Evolutionary conservation across 2,888 invertebrate genomes (phyloP).

Genomic region (Psylliodes chrysocephalus): DNA sequence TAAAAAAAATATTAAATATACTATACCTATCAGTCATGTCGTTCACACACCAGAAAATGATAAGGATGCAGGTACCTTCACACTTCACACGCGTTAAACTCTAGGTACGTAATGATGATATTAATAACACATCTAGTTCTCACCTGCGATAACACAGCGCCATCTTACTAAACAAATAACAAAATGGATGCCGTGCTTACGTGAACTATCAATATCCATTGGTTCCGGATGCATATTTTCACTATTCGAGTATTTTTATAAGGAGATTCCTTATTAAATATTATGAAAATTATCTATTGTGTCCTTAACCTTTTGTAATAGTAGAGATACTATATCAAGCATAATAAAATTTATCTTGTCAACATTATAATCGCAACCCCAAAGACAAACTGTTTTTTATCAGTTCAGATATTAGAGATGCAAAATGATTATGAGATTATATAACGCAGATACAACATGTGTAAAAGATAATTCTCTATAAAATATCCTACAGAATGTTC

Average conservation of each 20-base stretch:
- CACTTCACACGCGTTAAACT: slow-evolving; percentile 30
- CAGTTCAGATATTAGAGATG: slow-evolving; percentile 47
- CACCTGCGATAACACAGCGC: slow-evolving; percentile 44
- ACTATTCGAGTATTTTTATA: slow-evolving; percentile 7
- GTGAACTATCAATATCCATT: slow-evolving; percentile 19
- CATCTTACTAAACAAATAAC: slow-evolving; percentile 50
- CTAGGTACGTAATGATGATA: slow-evolving; percentile 40
- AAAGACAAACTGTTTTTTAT: slow-evolving; percentile 54
- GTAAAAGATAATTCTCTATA: slow-evolving; percentile 1
- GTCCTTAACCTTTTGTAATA: slow-evolving; percentile 59
- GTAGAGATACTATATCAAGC: slow-evolving; percentile 54
- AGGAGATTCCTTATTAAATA: slow-evolving; percentile 60
- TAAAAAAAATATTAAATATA: background rate
- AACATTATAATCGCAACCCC: slow-evolving; percentile 57
- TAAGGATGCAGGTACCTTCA: slow-evolving; percentile 9
- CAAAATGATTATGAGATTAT: slow-evolving; percentile 37
- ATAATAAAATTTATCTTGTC: slow-evolving; percentile 57
- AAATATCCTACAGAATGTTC: too few species aligned
- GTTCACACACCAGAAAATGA: slow-evolving; percentile 16
- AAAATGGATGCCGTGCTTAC: slow-evolving; percentile 47
- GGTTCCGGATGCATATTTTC: slow-evolving; percentile 11
- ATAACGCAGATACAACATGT: slow-evolving; percentile 20
- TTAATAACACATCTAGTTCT: slow-evolving; percentile 28
- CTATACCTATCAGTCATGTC: slow-evolving; percentile 31
- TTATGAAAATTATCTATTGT: slow-evolving; percentile 57